Conservation (phyloP, 2,113 vertebrate genomes). For the Oncorhynchus clarkii region DNA sequence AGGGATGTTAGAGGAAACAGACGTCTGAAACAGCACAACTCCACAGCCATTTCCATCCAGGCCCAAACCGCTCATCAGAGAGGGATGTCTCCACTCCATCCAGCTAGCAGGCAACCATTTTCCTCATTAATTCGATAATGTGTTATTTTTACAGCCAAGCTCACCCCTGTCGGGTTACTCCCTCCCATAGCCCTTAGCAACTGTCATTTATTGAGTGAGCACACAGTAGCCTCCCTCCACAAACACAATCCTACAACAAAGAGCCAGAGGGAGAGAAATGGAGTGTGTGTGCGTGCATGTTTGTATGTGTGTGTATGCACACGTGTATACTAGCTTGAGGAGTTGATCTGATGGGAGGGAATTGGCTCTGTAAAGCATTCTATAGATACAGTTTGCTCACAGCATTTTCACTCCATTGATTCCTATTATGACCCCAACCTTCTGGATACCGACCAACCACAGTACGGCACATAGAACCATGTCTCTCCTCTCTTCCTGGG, state of each 20-base stretch:
- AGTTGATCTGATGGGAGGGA: too few species aligned
- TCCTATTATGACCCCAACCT: too few species aligned
- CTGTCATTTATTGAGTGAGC: conserved; percentile 51
- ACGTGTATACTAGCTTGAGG: neutral
- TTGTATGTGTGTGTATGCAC: neutral
- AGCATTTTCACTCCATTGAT: too few species aligned
- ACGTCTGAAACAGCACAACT: neutral
- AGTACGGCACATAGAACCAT: too few species aligned
- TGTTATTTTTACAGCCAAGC: conserved; percentile 40
- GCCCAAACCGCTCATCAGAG: neutral
- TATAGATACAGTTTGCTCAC: too few species aligned
- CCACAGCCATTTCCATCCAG: neutral
- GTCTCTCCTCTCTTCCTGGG: too few species aligned
- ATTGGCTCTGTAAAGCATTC: too few species aligned
- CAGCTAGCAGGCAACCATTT: conserved; percentile 25
- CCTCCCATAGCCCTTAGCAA: conserved; percentile 28
- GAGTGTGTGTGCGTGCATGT: neutral
- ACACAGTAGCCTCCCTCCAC: conserved; percentile 36
- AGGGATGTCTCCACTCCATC: neutral
- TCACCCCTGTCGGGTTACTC: neutral
- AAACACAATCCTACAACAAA: conserved; percentile 54
- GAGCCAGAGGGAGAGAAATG: conserved; percentile 6
- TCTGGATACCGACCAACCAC: too few species aligned
- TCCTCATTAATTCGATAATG: conserved; percentile 43
- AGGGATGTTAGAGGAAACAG: neutral